phyloP scores from a whole-genome alignment of 64 coral and sea anemone genomes.

The Acropora tenuis region DNA sequence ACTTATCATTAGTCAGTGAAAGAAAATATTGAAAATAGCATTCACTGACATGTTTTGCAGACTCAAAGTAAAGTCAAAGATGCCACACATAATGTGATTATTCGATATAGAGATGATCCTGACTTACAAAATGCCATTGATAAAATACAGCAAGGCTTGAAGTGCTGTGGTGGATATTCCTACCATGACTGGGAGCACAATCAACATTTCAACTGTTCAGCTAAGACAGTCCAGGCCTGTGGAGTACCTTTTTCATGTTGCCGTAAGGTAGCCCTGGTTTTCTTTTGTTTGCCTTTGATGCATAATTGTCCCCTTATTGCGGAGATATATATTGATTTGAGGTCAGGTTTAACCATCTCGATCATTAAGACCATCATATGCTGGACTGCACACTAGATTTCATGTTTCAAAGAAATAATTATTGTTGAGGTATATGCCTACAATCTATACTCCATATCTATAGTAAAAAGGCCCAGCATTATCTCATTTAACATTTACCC shows the following conservation, averaged over 20 bases:
- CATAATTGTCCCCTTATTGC: no score
- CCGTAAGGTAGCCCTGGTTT: constrained; percentile 21
- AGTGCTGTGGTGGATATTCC: constrained; percentile 83
- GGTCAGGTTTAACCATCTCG: no score
- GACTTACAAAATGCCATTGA: constrained; percentile 90
- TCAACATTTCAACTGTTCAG: constrained; percentile 82
- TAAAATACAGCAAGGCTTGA: constrained; percentile 78
- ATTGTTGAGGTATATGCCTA: no score
- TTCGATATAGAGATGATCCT: constrained; percentile 78
- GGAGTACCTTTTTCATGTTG: constrained; percentile 93
- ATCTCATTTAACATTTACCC: no score
- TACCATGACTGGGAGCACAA: constrained; percentile 94
- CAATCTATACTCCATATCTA: no score
- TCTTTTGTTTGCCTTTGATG: no score
- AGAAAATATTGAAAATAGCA: neutral
- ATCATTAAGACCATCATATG: no score
- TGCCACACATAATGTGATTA: constrained; percentile 63
- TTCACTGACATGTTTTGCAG: neutral
- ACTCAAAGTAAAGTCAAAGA: constrained; percentile 65
- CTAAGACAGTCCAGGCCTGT: constrained; percentile 78
- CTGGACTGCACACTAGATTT: no score
- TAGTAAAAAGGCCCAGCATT: no score
- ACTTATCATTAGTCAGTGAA: no score
- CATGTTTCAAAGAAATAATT: no score
- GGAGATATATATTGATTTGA: no score